phyloP scores from a whole-genome alignment of 2,113 vertebrate genomes.

The Larimichthys crocea region DNA sequence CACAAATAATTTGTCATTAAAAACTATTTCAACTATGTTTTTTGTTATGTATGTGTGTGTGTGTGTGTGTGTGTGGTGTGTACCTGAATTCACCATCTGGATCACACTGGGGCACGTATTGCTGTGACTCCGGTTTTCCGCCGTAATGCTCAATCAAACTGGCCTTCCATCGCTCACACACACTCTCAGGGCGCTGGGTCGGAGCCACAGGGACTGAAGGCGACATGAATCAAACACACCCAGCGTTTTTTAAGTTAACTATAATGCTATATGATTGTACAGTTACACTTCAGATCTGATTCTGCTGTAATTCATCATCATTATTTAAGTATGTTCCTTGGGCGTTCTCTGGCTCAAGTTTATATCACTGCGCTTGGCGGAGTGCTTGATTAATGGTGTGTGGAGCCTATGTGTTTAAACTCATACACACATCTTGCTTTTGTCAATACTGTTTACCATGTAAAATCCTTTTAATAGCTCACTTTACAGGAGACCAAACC shows the following conservation, averaged over 20 bases:
- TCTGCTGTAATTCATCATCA: neutral
- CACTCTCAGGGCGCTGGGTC: slow-evolving; percentile 83
- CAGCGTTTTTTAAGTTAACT: neutral
- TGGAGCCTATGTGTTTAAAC: slow-evolving; percentile 40
- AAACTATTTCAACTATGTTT: neutral
- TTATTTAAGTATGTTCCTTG: neutral
- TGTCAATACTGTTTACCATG: slow-evolving; percentile 62
- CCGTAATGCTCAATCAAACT: slow-evolving; percentile 92
- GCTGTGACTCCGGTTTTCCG: slow-evolving; percentile 84
- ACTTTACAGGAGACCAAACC: slow-evolving; percentile 48
- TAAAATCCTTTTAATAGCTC: slow-evolving; percentile 62
- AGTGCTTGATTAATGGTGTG: slow-evolving; percentile 23
- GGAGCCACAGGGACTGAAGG: slow-evolving; percentile 68
- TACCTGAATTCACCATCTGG: slow-evolving; percentile 85
- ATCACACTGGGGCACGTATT: slow-evolving; percentile 93
- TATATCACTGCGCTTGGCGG: neutral
- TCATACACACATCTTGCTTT: slow-evolving; percentile 40
- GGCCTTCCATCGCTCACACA: slow-evolving; percentile 93
- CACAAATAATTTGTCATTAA: neutral
- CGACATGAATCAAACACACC: neutral
- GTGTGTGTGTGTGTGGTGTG: neutral
- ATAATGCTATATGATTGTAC: neutral
- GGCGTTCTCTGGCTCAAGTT: slow-evolving; percentile 20
- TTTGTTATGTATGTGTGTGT: neutral
- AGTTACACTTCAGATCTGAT: neutral